phyloP scores from a whole-genome alignment of 1,140 invertebrate genomes.

The Cephus cinctus region DNA sequence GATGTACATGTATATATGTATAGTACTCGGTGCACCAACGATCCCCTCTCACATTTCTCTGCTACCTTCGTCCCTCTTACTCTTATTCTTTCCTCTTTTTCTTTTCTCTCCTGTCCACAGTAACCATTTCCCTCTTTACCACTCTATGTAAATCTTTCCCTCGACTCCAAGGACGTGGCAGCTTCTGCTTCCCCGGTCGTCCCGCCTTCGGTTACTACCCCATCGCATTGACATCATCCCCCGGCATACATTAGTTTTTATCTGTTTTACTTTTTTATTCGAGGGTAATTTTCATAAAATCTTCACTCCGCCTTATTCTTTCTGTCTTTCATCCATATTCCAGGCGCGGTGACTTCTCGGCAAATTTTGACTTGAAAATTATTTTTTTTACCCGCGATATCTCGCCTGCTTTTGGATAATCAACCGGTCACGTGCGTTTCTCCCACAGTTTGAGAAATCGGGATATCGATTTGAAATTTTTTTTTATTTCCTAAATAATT shows the following conservation, averaged over 20 bases:
- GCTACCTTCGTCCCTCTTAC: slow-evolving; percentile 2
- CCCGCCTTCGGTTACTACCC: slow-evolving; percentile 14
- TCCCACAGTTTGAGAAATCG: no score
- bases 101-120: neutral
- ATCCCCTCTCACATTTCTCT: slow-evolving; percentile 13
- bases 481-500: no score
- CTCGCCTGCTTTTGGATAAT: no score
- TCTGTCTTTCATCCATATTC: slow-evolving; percentile 27
- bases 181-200: slow-evolving; percentile 13
- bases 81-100: neutral
- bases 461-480: no score
- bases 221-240: no score
- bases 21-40: no score
- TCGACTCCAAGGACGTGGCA: slow-evolving; percentile 10
- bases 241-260: slow-evolving; percentile 55
- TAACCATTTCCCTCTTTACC: slow-evolving; percentile 23
- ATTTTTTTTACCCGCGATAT: no score
- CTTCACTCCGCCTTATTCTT: slow-evolving; percentile 24
- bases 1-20: slow-evolving; percentile 32
- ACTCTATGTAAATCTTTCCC: slow-evolving; percentile 41
- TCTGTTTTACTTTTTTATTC: slow-evolving; percentile 49
- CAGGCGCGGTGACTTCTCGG: slow-evolving; percentile 27
- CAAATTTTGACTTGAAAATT: no score
- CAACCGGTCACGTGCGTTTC: no score
- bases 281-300: slow-evolving; percentile 51